Evolutionary conservation across 2,888 invertebrate species (phyloP), one percentile per base, ranked within the genome.

Genomic region (Drosophila pegasa): DNA sequence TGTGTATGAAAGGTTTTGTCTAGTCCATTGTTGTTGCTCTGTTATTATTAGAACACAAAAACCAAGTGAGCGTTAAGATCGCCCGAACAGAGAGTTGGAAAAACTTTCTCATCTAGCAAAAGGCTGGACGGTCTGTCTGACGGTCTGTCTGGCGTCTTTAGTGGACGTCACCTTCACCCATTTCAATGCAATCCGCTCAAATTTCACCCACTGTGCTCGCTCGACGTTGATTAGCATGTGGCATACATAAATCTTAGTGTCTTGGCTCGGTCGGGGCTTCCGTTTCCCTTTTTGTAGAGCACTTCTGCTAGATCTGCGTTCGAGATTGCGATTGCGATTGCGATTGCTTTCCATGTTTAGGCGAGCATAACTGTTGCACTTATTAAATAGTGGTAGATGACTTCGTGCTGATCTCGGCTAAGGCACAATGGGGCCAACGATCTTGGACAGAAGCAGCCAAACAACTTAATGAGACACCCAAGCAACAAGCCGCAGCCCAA

Each of bases 51-150:
- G 83, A 83, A 83, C 83, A 82, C 83, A 83, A 74, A 83, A 88
- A 62, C 86, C 83, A 83, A 88, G 83, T 88, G 77, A 83, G 83
- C 83, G 83, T 87, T 88, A 83, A 83, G 88, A 87, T 83, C 76
- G 71, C 35, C n/a, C 68, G 25, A 45, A 45, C 63, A 65, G 16
- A 60, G 37, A 47, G 60, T 25, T 59, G 57, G 50, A 75, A 69
- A 78, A 86, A 83, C 83, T 83, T 83, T 83, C 88, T 76, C 83
- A 85, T 71, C 71, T 68, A 63, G 47, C 18, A 31, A 41, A 56
- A 51, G 55, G 45, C 25, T 48, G 33, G n/a, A 5, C 38, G 16
- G 38, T 1, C 38, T 12, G 38, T 4, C 18, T 27, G 25, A 0
- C 40, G 14, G 41, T 7, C 22, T 41, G 50, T 16, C 51, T 25